These are phyloP conservation scores for Heliconius himera DNA, from an alignment of 1,140 invertebrate genomes.

Conservation along the genomic window DNA sequence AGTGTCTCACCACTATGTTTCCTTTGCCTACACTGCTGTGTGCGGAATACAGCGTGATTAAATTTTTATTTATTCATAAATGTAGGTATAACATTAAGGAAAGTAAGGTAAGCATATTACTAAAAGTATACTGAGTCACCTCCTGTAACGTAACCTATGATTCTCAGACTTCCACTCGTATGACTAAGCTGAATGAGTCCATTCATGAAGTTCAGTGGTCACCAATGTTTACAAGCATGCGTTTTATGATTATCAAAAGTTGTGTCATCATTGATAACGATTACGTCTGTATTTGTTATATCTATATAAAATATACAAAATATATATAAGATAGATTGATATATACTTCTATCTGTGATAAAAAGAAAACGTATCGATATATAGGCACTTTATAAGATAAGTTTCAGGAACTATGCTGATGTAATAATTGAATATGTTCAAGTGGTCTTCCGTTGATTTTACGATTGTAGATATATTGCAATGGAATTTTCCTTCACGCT, in stretches of 20 bases:
- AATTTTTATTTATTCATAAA: neutral
- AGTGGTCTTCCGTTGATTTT: constrained; percentile 17
- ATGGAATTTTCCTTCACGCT: constrained; percentile 20
- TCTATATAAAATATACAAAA: neutral
- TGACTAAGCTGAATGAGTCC: constrained; percentile 64
- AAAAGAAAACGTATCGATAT: neutral
- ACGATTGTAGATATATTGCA: constrained; percentile 1
- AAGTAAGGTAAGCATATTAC: constrained; percentile 12
- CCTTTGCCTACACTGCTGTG: too few relatives aligned
- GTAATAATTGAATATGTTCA: constrained; percentile 3
- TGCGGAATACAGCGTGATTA: too few relatives aligned
- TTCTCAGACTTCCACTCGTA: constrained; percentile 23
- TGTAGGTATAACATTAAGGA: neutral
- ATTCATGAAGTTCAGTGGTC: constrained; percentile 57
- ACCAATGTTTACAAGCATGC: constrained; percentile 38
- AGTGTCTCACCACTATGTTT: too few relatives aligned
- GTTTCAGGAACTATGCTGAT: constrained; percentile 9
- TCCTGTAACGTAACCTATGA: constrained; percentile 12
- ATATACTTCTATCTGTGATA: neutral
- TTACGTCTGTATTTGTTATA: constrained; percentile 26
- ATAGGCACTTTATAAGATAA: neutral
- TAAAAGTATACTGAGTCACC: constrained; percentile 38
- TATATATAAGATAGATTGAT: neutral
- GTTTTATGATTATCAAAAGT: constrained; percentile 34
- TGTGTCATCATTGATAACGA: constrained; percentile 47